These are phyloP conservation scores for Colossoma macropomum DNA, from an alignment of 2,113 vertebrate species.

Conservation along the genomic window DNA sequence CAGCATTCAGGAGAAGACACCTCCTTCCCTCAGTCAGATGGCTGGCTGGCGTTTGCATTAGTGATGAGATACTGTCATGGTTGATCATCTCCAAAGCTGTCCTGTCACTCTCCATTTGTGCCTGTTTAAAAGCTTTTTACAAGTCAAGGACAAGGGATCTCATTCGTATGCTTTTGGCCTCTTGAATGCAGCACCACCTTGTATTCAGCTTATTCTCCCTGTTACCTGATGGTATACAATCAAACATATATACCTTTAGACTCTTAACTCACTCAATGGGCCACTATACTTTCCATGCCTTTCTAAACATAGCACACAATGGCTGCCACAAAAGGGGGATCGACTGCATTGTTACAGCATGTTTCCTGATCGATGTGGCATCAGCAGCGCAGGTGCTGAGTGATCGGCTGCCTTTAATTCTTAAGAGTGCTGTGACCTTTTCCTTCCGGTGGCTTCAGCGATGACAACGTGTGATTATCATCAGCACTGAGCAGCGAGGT, in stretches of 20 bases:
- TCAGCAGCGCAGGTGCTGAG: neutral
- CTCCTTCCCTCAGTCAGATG: conserved; percentile 11
- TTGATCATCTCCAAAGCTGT: conserved; percentile 24
- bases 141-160: neutral
- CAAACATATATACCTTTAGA: neutral
- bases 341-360: neutral
- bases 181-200: neutral
- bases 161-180: neutral
- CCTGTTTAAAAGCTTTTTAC: neutral
- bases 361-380: conserved; percentile 2
- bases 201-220: neutral
- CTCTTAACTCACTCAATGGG: neutral
- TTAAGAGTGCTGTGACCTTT: conserved; percentile 4
- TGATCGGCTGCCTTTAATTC: neutral
- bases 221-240: neutral
- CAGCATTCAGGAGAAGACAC: neutral
- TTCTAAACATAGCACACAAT: neutral
- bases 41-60: conserved; percentile 24
- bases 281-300: neutral
- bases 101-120: neutral
- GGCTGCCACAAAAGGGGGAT: neutral
- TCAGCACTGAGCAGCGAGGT: conserved; percentile 1
- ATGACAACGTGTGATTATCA: conserved; percentile 28
- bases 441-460: neutral
- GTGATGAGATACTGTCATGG: conserved; percentile 24